These are phyloP conservation scores for Stegodyphus mimosarum DNA, from an alignment of 1,140 invertebrate species.

Conservation along the genomic window DNA sequence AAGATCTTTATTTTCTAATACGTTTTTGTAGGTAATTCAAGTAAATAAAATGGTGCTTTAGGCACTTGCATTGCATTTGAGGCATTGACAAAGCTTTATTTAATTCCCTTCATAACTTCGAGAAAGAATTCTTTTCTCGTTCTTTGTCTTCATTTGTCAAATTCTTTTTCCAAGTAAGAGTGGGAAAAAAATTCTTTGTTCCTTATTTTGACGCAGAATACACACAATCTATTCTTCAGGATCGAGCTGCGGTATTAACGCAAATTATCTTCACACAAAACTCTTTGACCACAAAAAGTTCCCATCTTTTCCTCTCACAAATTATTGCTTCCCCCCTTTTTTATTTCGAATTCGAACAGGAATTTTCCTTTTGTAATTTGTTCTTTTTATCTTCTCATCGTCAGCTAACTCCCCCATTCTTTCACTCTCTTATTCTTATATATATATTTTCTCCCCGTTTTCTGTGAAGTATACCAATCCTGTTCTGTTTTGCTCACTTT, in stretches of 20 bases:
- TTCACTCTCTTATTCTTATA: constrained; percentile 4
- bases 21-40: too few relatives aligned
- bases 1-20: too few relatives aligned
- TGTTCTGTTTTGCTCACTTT: too few relatives aligned
- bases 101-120: too few relatives aligned
- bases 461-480: too few relatives aligned
- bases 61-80: too few relatives aligned
- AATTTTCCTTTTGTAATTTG: neutral
- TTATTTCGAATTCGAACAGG: constrained; percentile 48
- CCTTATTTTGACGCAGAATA: constrained; percentile 35
- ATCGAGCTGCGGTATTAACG: constrained; percentile 33
- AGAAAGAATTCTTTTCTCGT: too few relatives aligned
- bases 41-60: too few relatives aligned
- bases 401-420: neutral
- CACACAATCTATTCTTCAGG: constrained; percentile 20
- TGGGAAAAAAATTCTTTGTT: constrained; percentile 29
- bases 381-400: constrained; percentile 36
- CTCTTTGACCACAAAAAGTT: neutral
- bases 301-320: constrained; percentile 13
- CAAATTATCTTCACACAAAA: constrained; percentile 18
- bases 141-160: too few relatives aligned
- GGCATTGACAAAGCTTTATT: too few relatives aligned
- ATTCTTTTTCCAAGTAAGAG: neutral
- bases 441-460: neutral
- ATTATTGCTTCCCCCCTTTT: constrained; percentile 39